Evolutionary conservation across 1,140 invertebrate genomes (phyloP).

Genomic region (Trichoplusia ni): DNA sequence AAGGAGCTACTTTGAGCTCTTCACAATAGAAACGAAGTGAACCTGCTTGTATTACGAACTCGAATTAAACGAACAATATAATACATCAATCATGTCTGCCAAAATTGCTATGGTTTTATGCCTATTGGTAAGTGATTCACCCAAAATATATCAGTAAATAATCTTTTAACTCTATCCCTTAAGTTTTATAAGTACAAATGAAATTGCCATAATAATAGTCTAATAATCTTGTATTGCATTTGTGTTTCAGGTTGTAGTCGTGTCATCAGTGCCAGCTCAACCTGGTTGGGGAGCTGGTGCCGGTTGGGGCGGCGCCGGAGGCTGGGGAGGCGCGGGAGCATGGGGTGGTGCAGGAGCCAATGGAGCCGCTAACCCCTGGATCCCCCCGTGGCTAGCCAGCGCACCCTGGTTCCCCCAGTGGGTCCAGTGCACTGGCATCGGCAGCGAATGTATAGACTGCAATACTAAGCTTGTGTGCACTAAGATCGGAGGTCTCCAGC

Average conservation of each 20-base stretch:
- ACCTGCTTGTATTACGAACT: slow-evolving; percentile 24
- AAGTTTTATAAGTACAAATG: too few species aligned
- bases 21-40: slow-evolving; percentile 16
- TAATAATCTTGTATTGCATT: background rate
- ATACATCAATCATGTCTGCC: slow-evolving; percentile 33
- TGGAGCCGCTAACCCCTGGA: slow-evolving; percentile 54
- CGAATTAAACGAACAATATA: slow-evolving; percentile 28
- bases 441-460: slow-evolving; percentile 62
- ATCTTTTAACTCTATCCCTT: background rate
- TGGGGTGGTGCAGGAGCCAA: slow-evolving; percentile 25
- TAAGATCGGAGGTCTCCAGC: slow-evolving; percentile 62
- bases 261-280: slow-evolving; percentile 49
- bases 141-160: background rate
- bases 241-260: slow-evolving; percentile 46
- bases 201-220: background rate
- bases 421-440: slow-evolving; percentile 60
- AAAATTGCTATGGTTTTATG: slow-evolving; percentile 39
- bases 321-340: slow-evolving; percentile 29
- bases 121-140: slow-evolving; percentile 38
- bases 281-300: background rate
- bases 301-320: slow-evolving; percentile 14
- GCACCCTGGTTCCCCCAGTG: slow-evolving; percentile 67
- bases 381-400: slow-evolving; percentile 61
- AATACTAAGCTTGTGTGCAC: slow-evolving; percentile 66
- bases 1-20: slow-evolving; percentile 19